A percentile compares a stretch with the other conserved stretches of the same genome.
phyloP scores from a whole-genome alignment of 2,113 vertebrate genomes.

The Laterallus jamaicensis region DNA sequence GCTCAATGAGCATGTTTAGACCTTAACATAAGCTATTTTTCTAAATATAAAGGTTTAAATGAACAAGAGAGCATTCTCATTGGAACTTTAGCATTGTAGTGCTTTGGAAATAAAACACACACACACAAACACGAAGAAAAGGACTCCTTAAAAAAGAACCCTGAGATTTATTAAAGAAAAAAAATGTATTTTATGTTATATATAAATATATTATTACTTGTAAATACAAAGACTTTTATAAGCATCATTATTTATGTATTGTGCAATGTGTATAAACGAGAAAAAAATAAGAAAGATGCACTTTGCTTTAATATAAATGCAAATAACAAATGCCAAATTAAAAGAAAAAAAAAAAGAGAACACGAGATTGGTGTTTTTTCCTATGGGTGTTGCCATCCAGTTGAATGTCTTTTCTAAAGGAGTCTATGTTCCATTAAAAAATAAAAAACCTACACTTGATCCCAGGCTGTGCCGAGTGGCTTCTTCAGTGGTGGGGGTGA shows the following conservation, averaged over 20 bases:
- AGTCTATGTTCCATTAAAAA: constrained; percentile 80
- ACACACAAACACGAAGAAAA: constrained; percentile 50
- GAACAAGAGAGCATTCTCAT: constrained; percentile 82
- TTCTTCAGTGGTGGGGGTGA: background rate
- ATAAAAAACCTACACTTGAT: constrained; percentile 76
- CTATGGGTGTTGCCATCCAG: constrained; percentile 74
- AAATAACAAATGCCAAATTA: constrained; percentile 98
- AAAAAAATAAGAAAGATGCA: constrained; percentile 97
- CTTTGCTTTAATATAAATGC: constrained; percentile 99
- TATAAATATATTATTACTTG: constrained; percentile 99
- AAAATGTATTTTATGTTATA: constrained; percentile 99
- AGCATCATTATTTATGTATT: constrained; percentile 99
- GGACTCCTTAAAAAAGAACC: constrained; percentile 82
- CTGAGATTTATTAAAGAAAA: constrained; percentile 95
- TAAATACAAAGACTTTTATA: constrained; percentile 99
- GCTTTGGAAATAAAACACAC: constrained; percentile 76
- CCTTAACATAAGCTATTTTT: constrained; percentile 88
- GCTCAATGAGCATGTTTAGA: constrained; percentile 86
- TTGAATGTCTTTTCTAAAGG: constrained; percentile 82
- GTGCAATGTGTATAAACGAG: constrained; percentile 99
- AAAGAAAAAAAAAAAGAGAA: constrained; percentile 78
- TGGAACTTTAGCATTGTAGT: constrained; percentile 83
- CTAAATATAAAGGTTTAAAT: constrained; percentile 85
- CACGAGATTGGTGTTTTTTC: constrained; percentile 72
- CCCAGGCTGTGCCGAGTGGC: constrained; percentile 31